Percentiles rank a stretch among this genome's conserved stretches.
Conservation (phyloP, 2,888 invertebrate genomes). For the Pristionchus fissidentatus region DNA sequence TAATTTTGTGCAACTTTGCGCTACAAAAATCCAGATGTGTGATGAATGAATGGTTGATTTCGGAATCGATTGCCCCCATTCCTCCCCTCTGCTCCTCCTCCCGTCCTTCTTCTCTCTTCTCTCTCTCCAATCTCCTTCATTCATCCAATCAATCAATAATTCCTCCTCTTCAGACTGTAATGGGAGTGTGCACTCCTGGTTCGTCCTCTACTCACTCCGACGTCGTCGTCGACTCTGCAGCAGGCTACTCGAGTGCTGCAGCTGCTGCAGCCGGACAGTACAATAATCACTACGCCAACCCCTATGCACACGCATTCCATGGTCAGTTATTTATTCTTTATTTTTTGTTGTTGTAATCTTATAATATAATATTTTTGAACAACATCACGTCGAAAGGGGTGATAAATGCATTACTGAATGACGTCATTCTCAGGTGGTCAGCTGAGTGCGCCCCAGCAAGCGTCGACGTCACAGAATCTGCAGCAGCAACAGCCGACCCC, state of each 20-base stretch:
- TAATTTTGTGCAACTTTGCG: background rate
- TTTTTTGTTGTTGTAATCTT: no score
- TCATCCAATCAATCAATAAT: background rate
- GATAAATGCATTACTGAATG: background rate
- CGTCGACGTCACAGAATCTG: background rate
- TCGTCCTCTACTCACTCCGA: background rate
- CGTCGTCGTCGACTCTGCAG: background rate
- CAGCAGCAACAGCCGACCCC: background rate
- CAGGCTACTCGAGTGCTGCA: background rate
- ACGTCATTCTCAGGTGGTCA: background rate
- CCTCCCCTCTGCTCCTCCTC: background rate
- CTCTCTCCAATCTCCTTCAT: background rate
- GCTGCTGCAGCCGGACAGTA: background rate
- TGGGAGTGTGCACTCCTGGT: conserved; percentile 35
- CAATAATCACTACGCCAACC: background rate
- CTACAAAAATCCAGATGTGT: background rate
- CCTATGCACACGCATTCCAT: background rate
- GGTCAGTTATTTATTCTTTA: no score
- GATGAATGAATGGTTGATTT: no score
- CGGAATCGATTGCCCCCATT: background rate
- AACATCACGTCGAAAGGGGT: no score
- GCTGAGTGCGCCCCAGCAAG: background rate
- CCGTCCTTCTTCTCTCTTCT: background rate
- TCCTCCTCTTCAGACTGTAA: background rate
- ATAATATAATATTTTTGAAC: no score